Percentiles rank a stretch among this genome's conserved stretches.
These are phyloP conservation scores for Trachelipus rathkii DNA, from an alignment of 1,140 invertebrate species.

Conservation along the genomic window DNA sequence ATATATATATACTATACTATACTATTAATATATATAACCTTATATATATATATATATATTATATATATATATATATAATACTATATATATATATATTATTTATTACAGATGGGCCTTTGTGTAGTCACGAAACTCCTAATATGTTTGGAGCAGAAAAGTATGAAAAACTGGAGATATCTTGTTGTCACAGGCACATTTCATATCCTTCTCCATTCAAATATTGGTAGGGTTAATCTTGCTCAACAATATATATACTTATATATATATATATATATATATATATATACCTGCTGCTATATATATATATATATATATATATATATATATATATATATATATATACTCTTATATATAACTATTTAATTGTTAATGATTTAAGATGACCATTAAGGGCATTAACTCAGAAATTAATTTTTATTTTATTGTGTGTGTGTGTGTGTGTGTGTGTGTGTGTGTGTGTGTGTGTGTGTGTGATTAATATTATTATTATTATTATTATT, in stretches of 20 bases:
- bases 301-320: background rate
- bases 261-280: constrained; percentile 6
- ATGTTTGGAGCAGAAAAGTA: background rate
- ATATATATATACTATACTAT: too few species aligned
- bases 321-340: constrained; percentile 13
- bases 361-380: too few species aligned
- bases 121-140: background rate
- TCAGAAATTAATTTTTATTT: too few species aligned
- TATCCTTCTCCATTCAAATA: background rate
- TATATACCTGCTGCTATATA: constrained; percentile 15
- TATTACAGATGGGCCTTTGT: background rate
- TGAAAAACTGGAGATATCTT: background rate
- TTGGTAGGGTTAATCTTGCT: background rate
- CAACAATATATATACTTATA: background rate
- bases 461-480: too few species aligned
- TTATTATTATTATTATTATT: too few species aligned
- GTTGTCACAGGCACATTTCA: background rate
- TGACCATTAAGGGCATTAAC: too few species aligned
- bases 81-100: background rate
- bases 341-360: background rate
- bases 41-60: too few species aligned
- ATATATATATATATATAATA: too few species aligned
- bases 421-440: too few species aligned
- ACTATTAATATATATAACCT: too few species aligned
- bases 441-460: too few species aligned